Base-by-base conservation (phyloP, 2,888 invertebrate species). In the Scaeva pyrastri region DNA sequence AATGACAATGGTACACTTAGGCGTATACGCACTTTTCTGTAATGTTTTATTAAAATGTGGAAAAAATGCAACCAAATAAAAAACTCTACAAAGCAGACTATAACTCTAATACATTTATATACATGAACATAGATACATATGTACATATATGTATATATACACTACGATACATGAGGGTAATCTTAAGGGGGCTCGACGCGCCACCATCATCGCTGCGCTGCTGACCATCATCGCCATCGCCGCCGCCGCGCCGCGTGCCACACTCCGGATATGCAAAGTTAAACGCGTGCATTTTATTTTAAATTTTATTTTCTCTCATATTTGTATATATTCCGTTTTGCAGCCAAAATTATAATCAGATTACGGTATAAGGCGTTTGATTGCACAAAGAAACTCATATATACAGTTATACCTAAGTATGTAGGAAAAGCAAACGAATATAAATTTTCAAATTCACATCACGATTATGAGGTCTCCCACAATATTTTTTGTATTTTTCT, bases 201-300 rank as follows among this genome's bases (percentile, higher is more conserved):
- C 66, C 52, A 11, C 7, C 12, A 7, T 7, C 3, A 3, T 31
- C 4, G 31, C 31, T 6, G 39, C 39, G 39, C 10, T 10, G 11
- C n/a, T n/a, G n/a, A n/a, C n/a, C n/a, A n/a, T n/a, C n/a, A n/a
- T n/a, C n/a, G n/a, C n/a, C n/a, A n/a, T n/a, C n/a, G n/a, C n/a
- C n/a, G 12, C 11, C 39, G 39, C 11, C 16, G 11, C 52, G 58
- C 31, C 58, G 23, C 48, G 48, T 64, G 74, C 41, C 55, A 26
- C 50, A 43, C 71, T 39, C 72, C 84, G 84, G 84, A 85, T 85
- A 80, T 85, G 80, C 71, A 76, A 80, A 66, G 72, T 50, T 71
- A 58, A 52, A 58, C 31, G 80, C 64, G 62, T 84, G 70, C 56
- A 55, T 73, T 73, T 66, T 58, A 73, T 73, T 26, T 70, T 74